These are phyloP conservation scores for Octopus sinensis DNA, from an alignment of 1,140 invertebrate species.

Conservation along the genomic window DNA sequence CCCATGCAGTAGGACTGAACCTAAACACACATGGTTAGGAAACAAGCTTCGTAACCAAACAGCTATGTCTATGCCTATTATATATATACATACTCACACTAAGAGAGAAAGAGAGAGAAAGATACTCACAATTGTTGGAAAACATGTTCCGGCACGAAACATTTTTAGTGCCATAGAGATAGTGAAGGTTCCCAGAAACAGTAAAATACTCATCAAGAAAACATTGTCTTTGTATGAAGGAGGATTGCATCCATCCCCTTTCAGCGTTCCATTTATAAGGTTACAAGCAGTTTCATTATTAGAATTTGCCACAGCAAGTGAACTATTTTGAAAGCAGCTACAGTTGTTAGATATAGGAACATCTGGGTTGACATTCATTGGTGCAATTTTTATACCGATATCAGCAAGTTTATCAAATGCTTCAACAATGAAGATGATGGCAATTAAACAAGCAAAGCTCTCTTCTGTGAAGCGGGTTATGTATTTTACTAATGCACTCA, in stretches of 20 bases:
- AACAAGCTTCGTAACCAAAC: no score
- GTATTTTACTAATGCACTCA: slow-evolving; percentile 94
- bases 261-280: slow-evolving; percentile 71
- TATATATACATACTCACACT: no score
- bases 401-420: slow-evolving; percentile 65
- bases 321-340: slow-evolving; percentile 23
- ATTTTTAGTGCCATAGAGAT: slow-evolving; percentile 84
- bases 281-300: slow-evolving; percentile 20
- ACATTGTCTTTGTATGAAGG: slow-evolving; percentile 65
- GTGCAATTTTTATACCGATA: slow-evolving; percentile 28
- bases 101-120: not conserved
- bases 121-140: slow-evolving; percentile 66
- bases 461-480: slow-evolving; percentile 99
- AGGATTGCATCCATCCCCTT: slow-evolving; percentile 68
- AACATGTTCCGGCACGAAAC: slow-evolving; percentile 93
- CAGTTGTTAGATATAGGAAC: slow-evolving; percentile 25
- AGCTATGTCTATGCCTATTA: no score
- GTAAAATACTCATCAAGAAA: slow-evolving; percentile 90
- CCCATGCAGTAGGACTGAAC: no score
- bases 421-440: slow-evolving; percentile 98
- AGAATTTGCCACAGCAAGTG: not conserved
- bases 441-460: slow-evolving; percentile 97
- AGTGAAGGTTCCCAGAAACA: slow-evolving; percentile 88
- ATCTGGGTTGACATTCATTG: slow-evolving; percentile 33
- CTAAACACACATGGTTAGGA: no score